Conservation (phyloP, 2,888 invertebrate species). For the Mythimna albipuncta region DNA sequence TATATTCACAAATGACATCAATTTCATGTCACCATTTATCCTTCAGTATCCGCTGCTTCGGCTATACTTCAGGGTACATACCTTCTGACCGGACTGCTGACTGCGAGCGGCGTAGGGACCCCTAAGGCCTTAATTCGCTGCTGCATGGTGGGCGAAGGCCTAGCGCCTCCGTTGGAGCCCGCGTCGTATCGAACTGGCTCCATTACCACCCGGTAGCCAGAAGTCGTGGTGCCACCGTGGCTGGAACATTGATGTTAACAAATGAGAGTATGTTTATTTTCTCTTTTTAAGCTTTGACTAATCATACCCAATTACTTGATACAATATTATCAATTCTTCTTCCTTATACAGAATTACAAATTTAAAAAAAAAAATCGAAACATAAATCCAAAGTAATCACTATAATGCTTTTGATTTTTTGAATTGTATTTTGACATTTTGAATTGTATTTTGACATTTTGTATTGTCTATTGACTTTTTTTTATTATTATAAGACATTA, state of each 20-base stretch:
- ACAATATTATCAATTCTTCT: too few relatives aligned
- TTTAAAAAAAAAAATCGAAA: too few relatives aligned
- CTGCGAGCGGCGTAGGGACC: conserved; percentile 96
- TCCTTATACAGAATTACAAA: too few relatives aligned
- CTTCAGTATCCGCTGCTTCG: conserved; percentile 62
- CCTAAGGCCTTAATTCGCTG: conserved; percentile 97
- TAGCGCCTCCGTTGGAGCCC: conserved; percentile 84
- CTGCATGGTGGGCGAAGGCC: conserved; percentile 96
- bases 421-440: too few relatives aligned
- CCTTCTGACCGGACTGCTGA: conserved; percentile 97
- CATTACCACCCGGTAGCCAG: conserved; percentile 89
- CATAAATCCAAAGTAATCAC: neutral
- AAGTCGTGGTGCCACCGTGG: conserved; percentile 84
- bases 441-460: too few relatives aligned
- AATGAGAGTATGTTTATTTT: neutral
- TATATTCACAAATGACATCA: neutral
- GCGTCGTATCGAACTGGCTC: conserved; percentile 86
- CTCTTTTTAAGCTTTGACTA: neutral
- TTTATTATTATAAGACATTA: too few relatives aligned
- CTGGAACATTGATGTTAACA: conserved; percentile 71
- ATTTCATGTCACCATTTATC: conserved; percentile 20
- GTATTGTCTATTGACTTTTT: too few relatives aligned
- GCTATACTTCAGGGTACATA: conserved; percentile 76
- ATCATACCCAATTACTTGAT: too few relatives aligned
- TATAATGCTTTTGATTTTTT: neutral